Conservation (phyloP, 2,888 invertebrate genomes). For the Cantharis lateralis region DNA sequence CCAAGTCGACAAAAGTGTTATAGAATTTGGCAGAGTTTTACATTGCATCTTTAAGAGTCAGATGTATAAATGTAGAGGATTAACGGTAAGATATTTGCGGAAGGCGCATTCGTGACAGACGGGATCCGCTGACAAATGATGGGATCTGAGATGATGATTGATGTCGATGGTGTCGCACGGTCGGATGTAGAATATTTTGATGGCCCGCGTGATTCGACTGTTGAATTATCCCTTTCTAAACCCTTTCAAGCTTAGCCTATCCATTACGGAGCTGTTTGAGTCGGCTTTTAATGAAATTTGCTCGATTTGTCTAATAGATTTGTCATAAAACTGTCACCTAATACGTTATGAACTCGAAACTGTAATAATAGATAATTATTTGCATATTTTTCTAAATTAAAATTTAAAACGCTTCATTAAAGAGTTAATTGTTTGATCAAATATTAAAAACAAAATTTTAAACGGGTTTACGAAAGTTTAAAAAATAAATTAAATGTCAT, state of each 20-base stretch:
- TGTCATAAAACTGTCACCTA: conserved; percentile 4
- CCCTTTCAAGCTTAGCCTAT: conserved; percentile 17
- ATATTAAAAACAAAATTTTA: background rate
- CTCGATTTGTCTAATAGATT: conserved; percentile 19
- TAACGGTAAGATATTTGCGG: conserved; percentile 40
- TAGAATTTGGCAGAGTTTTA: conserved; percentile 6
- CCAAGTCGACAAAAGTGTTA: background rate
- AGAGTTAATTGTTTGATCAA: background rate
- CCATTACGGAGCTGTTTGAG: conserved; percentile 14
- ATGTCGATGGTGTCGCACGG: conserved; percentile 39
- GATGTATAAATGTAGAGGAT: conserved; percentile 30
- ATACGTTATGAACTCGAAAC: background rate
- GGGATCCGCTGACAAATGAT: conserved; percentile 44
- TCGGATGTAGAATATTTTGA: conserved; percentile 43
- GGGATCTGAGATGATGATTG: conserved; percentile 43
- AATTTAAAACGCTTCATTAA: background rate
- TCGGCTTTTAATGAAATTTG: conserved; percentile 23
- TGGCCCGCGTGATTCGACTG: conserved; percentile 42
- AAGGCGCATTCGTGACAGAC: conserved; percentile 38
- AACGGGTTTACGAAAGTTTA: background rate
- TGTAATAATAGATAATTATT: background rate
- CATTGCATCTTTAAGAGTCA: conserved; percentile 15
- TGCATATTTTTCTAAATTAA: background rate
- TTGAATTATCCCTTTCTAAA: conserved; percentile 27
- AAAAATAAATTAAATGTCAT: background rate